These are phyloP conservation scores for Eilema caniola DNA, from an alignment of 2,888 invertebrate genomes.

Conservation along the genomic window DNA sequence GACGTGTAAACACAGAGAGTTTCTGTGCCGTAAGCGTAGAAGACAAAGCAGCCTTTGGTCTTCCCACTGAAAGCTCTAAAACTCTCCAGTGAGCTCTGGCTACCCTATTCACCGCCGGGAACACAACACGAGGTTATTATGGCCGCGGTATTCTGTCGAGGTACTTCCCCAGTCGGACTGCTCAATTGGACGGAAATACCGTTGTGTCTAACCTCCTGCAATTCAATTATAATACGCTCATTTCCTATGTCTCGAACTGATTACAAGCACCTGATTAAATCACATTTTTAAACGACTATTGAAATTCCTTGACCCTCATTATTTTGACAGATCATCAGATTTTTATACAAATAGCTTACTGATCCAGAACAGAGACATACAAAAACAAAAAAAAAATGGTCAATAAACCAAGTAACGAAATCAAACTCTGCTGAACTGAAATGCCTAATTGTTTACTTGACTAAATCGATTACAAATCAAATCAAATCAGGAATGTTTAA, in stretches of 20 bases:
- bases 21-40: no score
- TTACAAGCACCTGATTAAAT: constrained; percentile 7
- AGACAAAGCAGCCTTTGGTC: no score
- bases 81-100: no score
- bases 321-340: constrained; percentile 11
- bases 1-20: no score
- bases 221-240: neutral
- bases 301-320: constrained; percentile 27
- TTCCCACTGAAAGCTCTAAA: no score
- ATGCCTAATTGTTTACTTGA: constrained; percentile 1
- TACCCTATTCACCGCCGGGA: no score
- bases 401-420: neutral
- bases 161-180: no score
- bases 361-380: neutral
- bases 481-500: neutral
- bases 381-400: neutral
- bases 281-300: neutral
- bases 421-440: neutral
- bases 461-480: neutral
- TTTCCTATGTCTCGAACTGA: neutral
- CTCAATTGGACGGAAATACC: no score
- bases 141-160: no score
- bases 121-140: no score
- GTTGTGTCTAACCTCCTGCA: no score
- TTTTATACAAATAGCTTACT: neutral